Evolutionary conservation across 2,797 vertebrate species (phyloP).

Genomic region (Cottoperca gobio): DNA sequence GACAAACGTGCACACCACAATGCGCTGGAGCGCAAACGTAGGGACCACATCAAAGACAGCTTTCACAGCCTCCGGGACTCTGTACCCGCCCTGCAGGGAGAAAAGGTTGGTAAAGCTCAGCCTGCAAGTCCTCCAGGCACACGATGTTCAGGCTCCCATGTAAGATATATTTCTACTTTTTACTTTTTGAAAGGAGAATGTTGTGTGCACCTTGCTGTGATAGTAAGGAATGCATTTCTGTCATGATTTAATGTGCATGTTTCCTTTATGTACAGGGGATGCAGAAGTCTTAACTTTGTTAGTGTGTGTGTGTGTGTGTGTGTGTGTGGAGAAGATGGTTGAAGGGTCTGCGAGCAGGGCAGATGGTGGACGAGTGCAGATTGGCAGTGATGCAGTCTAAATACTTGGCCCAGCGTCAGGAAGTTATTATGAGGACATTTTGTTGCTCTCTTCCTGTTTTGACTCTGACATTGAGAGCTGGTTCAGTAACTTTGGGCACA

Average conservation of each 20-base stretch:
- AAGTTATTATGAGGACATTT: conserved; percentile 75
- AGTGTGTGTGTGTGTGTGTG: background rate
- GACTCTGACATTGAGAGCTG: conserved; percentile 56
- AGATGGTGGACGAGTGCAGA: conserved; percentile 54
- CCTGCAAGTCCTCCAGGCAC: conserved; percentile 50
- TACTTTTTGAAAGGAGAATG: conserved; percentile 20
- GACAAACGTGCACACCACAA: conserved; percentile 99
- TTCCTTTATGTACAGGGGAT: background rate
- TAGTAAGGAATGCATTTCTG: background rate
- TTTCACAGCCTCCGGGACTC: conserved; percentile 99
- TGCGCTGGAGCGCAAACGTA: conserved; percentile 98
- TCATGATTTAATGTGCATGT: background rate
- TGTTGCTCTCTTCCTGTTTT: conserved; percentile 78
- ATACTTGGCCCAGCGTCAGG: conserved; percentile 71
- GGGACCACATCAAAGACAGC: conserved; percentile 99
- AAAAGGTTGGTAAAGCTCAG: conserved; percentile 92
- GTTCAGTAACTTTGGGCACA: conserved; percentile 35
- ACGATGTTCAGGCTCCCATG: conserved; percentile 32
- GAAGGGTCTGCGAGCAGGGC: conserved; percentile 23
- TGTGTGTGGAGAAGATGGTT: conserved; percentile 27
- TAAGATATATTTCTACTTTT: conserved; percentile 16
- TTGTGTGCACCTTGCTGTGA: too few species aligned
- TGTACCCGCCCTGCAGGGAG: conserved; percentile 96
- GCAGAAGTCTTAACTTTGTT: conserved; percentile 33
- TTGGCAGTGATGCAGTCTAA: conserved; percentile 58